These are phyloP conservation scores for Pseudorasbora parva DNA, from an alignment of 2,113 vertebrate species.

Conservation along the genomic window DNA sequence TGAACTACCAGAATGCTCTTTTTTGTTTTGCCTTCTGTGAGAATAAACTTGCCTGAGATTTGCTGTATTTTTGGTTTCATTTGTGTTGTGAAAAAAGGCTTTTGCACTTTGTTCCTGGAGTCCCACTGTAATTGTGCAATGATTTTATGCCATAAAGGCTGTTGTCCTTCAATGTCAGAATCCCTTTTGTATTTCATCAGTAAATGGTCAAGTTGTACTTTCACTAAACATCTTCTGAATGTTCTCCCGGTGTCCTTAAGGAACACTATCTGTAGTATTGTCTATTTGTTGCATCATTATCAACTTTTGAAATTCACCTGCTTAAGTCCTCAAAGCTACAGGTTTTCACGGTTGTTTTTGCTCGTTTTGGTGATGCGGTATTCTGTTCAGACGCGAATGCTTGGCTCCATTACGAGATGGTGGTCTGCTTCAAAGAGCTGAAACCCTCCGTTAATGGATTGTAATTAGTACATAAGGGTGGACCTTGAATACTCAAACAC, in stretches of 20 bases:
- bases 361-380: background rate
- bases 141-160: background rate
- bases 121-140: background rate
- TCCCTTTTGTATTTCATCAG: background rate
- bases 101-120: background rate
- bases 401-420: background rate
- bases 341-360: background rate
- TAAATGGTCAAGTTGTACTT: conserved; percentile 1
- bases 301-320: background rate
- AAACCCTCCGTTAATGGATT: conserved; percentile 21
- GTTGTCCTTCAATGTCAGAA: background rate
- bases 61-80: background rate
- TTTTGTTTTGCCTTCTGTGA: background rate
- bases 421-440: conserved; percentile 14
- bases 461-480: conserved; percentile 17
- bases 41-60: background rate
- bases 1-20: background rate
- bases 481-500: conserved; percentile 25
- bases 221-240: background rate
- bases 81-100: background rate
- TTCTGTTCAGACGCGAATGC: background rate
- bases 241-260: background rate
- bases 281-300: background rate
- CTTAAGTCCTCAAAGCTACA: background rate
- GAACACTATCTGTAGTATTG: background rate